Conservation (phyloP, 2,797 vertebrate species). For the Chaetophractus vellerosus region DNA sequence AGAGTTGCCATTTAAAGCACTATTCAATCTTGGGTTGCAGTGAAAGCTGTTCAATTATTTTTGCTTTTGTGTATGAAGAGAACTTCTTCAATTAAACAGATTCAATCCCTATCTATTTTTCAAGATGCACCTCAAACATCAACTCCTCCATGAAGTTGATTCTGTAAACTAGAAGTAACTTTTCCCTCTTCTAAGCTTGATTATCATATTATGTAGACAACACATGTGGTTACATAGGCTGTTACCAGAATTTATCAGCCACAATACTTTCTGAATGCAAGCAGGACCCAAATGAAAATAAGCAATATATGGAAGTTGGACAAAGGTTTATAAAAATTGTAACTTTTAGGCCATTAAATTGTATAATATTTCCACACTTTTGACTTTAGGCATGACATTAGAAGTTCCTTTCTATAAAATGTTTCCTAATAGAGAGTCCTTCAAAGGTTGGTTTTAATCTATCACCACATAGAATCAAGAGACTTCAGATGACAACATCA, state of each 20-base stretch:
- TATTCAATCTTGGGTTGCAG: background rate
- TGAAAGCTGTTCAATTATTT: background rate
- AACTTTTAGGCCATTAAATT: background rate
- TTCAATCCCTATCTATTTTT: background rate
- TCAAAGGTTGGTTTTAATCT: background rate
- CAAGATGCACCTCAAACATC: background rate
- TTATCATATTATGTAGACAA: background rate
- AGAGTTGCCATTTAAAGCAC: background rate
- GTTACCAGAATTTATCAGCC: background rate
- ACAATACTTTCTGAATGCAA: background rate
- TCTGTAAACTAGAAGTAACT: background rate
- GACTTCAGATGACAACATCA: background rate
- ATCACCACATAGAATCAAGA: background rate
- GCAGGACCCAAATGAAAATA: background rate
- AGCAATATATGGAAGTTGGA: background rate
- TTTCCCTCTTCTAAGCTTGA: background rate
- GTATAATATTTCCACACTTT: background rate
- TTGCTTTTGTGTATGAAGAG: background rate
- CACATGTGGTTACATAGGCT: background rate
- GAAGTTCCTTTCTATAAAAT: background rate
- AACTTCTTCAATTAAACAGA: slow-evolving; percentile 7
- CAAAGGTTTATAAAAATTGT: background rate
- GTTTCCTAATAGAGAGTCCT: background rate
- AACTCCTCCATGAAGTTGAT: background rate
- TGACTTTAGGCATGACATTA: background rate